Evolutionary conservation across 1,140 invertebrate species (phyloP), one percentile per base, ranked within the genome.

Genomic region (Sarcophaga bullata): DNA sequence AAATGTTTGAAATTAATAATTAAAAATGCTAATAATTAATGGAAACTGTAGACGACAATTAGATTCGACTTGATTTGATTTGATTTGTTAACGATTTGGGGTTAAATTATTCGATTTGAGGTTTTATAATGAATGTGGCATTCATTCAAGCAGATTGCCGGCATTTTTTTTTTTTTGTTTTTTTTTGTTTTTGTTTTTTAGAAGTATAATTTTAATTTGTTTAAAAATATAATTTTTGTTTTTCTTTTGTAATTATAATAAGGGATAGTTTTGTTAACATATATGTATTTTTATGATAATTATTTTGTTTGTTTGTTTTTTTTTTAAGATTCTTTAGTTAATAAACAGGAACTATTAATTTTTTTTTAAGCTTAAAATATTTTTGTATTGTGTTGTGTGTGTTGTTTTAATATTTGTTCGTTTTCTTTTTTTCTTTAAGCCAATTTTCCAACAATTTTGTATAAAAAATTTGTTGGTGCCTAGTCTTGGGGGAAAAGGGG

Each of bases 261-360:
- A 72, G 37, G 62, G 62, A 72, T 72, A 72, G 62, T 72, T 17
- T 17, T 25, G 19, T 72, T 72, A 72, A 37, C 25, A 37, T 37
- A 2, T 37, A 37, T 37, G 25, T 37, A 37, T 37, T 37, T 37
- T 37, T 37, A 37, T 37, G 4, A 37, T 37, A 37, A 37, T 37
- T 37, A 37, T 37, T 68, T 68, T 68, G 17, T 62, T n/a, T n/a
- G n/a, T n/a, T n/a, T 62, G 25, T 37, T 37, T 37, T 37, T 37
- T 62, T 62, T 10, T 7, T 19, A 68, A 68, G 62, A 68, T 68
- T 68, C 62, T 68, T 68, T 68, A 25, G n/a, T 68, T 68, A 68
- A 17, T 68, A 25, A 19, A 78, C 48, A 83, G 82, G 82, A 83
- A 83, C 80, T 73, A 25, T 68, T 68, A 48, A 13, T 50, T 52